These are phyloP conservation scores for Lasioglossum zephyrum DNA, from an alignment of 2,888 invertebrate species.

Conservation along the genomic window DNA sequence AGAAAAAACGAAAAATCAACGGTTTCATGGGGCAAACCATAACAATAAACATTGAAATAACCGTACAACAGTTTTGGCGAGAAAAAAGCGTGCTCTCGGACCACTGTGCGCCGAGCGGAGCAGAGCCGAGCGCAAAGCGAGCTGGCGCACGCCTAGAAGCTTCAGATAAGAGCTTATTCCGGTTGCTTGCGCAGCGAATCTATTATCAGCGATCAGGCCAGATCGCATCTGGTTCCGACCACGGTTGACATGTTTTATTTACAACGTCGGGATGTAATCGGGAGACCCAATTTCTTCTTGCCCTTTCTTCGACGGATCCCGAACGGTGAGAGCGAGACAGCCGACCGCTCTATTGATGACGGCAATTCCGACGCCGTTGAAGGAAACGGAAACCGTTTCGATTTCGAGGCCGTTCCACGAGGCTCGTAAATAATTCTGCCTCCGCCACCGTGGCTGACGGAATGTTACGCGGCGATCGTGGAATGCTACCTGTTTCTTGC, in stretches of 20 bases:
- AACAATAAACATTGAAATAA: too few species aligned
- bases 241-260: constrained; percentile 47
- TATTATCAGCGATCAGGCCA: constrained; percentile 37
- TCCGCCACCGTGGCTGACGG: neutral
- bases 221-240: constrained; percentile 45
- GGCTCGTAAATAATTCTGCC: constrained; percentile 57
- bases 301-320: constrained; percentile 12
- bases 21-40: too few species aligned
- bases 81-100: too few species aligned
- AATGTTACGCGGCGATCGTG: neutral
- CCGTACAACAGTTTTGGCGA: too few species aligned
- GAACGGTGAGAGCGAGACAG: neutral
- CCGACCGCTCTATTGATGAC: constrained; percentile 41
- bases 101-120: neutral
- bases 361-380: constrained; percentile 42
- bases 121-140: neutral
- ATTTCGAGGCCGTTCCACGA: constrained; percentile 32
- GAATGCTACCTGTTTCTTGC: constrained; percentile 4
- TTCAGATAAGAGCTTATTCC: constrained; percentile 44
- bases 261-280: constrained; percentile 24
- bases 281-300: constrained; percentile 39
- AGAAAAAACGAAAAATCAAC: too few species aligned
- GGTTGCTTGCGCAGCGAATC: constrained; percentile 26
- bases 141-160: neutral
- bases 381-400: constrained; percentile 48